These are phyloP conservation scores for Ips nitidus DNA, from an alignment of 1,140 invertebrate genomes.

Conservation along the genomic window DNA sequence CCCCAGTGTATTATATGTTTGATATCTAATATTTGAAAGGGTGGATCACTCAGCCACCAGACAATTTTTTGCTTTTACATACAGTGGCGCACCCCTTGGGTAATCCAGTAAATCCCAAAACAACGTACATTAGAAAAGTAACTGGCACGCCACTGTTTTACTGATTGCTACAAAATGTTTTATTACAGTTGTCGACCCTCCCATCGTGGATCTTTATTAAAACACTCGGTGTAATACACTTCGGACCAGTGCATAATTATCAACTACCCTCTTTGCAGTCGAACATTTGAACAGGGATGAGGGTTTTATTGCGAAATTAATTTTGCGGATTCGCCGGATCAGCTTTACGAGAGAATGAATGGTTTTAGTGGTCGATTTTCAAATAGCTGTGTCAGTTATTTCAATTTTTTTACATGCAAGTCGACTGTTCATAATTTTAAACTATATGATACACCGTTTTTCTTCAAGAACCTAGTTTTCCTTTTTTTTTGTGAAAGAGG, in stretches of 20 bases:
- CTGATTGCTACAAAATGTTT: constrained; percentile 34
- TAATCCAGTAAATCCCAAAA: not conserved
- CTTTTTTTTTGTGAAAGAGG: not conserved
- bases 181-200: constrained; percentile 30
- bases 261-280: not conserved
- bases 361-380: too few species aligned
- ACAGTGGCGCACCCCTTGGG: constrained; percentile 13
- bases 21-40: constrained; percentile 37
- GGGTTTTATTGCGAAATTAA: constrained; percentile 28
- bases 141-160: constrained; percentile 9
- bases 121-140: not conserved
- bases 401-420: too few species aligned
- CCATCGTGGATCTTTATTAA: constrained; percentile 33
- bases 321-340: constrained; percentile 27
- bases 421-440: too few species aligned
- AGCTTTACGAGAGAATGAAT: not conserved
- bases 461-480: too few species aligned
- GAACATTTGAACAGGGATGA: constrained; percentile 22
- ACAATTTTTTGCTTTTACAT: constrained; percentile 18
- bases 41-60: constrained; percentile 17
- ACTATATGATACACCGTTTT: not conserved
- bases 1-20: constrained; percentile 36
- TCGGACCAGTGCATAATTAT: constrained; percentile 29
- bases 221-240: constrained; percentile 31
- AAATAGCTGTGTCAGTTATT: too few species aligned